phyloP scores from a whole-genome alignment of 2,888 invertebrate genomes.

The Disparrhopalites patrizii region DNA sequence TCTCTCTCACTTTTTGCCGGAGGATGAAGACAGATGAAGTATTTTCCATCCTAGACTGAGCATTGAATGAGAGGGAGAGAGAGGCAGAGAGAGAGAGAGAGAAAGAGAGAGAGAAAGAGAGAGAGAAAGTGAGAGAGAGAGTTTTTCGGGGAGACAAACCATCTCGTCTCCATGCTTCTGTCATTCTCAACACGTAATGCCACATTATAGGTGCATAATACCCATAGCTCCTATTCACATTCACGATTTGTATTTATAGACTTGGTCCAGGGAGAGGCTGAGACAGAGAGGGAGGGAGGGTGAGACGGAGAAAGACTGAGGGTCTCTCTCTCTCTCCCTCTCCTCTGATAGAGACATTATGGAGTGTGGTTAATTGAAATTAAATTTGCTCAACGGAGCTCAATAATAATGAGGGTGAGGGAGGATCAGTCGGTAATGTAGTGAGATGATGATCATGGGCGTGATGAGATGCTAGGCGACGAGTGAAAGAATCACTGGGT shows the following conservation, averaged over 20 bases:
- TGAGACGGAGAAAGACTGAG: conserved; percentile 9
- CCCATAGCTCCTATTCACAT: no score
- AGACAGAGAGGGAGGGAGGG: background rate
- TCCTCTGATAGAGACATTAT: conserved; percentile 45
- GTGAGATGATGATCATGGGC: conserved; percentile 27
- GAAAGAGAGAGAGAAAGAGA: background rate
- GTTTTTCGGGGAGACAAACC: background rate
- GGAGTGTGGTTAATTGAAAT: conserved; percentile 48
- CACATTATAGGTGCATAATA: no score
- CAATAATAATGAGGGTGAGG: conserved; percentile 40
- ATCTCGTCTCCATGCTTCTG: no score
- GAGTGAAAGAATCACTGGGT: conserved; percentile 11
- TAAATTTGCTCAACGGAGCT: conserved; percentile 46
- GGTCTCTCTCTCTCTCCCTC: no score
- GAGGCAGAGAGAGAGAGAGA: background rate
- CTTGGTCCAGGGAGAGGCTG: background rate
- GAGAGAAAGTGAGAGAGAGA: no score
- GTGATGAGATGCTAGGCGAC: conserved; percentile 25
- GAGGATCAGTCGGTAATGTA: conserved; percentile 26
- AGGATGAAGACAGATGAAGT: conserved; percentile 20
- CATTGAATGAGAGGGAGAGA: conserved; percentile 1
- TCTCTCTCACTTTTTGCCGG: background rate
- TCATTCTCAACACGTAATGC: no score
- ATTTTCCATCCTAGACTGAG: conserved; percentile 19
- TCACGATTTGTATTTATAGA: background rate